These are phyloP conservation scores for Megaptera novaeangliae DNA, from an alignment of 2,113 vertebrate species.

Conservation along the genomic window DNA sequence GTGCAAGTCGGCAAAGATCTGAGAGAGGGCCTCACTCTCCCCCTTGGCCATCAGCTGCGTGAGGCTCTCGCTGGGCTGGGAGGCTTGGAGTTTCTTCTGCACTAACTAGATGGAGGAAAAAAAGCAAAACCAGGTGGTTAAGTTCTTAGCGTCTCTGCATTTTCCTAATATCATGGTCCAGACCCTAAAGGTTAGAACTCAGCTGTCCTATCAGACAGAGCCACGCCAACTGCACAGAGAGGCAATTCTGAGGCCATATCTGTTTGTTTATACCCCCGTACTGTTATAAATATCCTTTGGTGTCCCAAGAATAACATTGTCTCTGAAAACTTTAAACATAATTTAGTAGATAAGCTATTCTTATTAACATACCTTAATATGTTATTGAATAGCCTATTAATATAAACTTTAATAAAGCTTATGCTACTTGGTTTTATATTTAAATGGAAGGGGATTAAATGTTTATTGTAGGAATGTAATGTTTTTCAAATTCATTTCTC, in stretches of 20 bases:
- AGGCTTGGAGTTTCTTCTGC: not conserved
- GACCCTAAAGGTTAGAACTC: not conserved
- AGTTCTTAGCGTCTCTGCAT: not conserved
- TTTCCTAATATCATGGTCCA: not conserved
- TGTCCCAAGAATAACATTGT: not conserved
- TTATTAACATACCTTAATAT: not conserved
- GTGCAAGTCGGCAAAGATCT: slow-evolving; percentile 52
- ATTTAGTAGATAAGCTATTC: not conserved
- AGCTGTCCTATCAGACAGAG: not conserved
- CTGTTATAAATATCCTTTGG: not conserved
- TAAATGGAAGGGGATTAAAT: not conserved
- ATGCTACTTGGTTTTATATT: slow-evolving; percentile 11
- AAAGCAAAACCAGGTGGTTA: not conserved
- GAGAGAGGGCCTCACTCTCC: slow-evolving; percentile 48
- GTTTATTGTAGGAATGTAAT: slow-evolving; percentile 7
- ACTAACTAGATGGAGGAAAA: not conserved
- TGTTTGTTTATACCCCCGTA: not conserved
- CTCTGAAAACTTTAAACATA: not conserved
- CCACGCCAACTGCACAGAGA: not conserved
- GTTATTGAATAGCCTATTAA: not conserved
- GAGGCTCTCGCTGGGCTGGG: slow-evolving; percentile 57
- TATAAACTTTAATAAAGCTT: slow-evolving; percentile 11
- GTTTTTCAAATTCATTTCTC: not conserved
- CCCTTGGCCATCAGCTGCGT: slow-evolving; percentile 53
- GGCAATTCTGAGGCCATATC: not conserved